Evolutionary conservation across 1,140 invertebrate genomes (phyloP), one percentile per base, ranked within the genome.

Genomic region (Gonatopus flavifemur): DNA sequence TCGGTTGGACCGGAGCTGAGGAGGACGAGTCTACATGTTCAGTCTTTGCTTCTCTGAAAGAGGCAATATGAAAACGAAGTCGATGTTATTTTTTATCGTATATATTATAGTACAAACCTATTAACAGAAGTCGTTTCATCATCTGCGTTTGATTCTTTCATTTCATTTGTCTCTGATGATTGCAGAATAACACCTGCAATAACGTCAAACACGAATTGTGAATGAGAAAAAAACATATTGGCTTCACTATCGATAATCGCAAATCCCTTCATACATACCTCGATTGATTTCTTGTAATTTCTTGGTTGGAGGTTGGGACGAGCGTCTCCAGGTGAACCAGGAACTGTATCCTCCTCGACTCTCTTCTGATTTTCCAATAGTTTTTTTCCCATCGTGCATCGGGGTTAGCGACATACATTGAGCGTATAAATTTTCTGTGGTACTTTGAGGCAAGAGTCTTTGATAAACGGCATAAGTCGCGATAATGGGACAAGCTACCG

Each of bases 391-490:
- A 21, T 72, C 62, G 1, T 68, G 66, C 28, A 70, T 45, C 6
- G 66, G 62, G 10, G 32, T 5, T 20, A 68, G 52, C 2, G 76
- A 59, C 74, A 81, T 79, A 32, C 78, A 75, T 16, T 78, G 66
- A 15, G 62, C 65, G 22, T 73, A 77, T 13, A 82, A 60, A 56
- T 73, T 74, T 42, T 73, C 65, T 3, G 77, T 58, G 0, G 64
- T 44, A 16, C 13, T 58, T 61, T 81, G 81, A 6, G 91, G 87
- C 55, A 98, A 78, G 46, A 88, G 85, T 62, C 90, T 85, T 66
- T 93, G 85, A 79, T 89, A 98, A 48, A 88, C 84, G 18, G 92
- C 83, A 30, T 90, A 80, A 39, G 89, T 91, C 63, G 96, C 83
- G 49, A 98, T 82, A 59, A 95, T 87, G 10, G 94, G 91, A 50